Evolutionary conservation across 2,797 vertebrate genomes (phyloP), one percentile per base, ranked within the genome.

Genomic region (Acestrorhynchus altus): DNA sequence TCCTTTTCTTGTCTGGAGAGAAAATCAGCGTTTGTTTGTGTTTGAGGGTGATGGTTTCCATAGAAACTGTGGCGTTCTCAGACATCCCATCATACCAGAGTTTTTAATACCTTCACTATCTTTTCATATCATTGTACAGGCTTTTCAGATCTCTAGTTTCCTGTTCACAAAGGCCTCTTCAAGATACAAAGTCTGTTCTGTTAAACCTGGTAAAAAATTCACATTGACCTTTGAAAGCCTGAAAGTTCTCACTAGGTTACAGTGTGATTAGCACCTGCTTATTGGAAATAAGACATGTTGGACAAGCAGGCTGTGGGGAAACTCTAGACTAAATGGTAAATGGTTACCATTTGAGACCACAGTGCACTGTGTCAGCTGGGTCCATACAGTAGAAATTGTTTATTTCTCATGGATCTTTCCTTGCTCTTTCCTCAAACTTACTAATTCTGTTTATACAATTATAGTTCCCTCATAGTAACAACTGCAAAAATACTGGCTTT

Each of bases 11-110:
- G 88, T 81, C 89, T 85, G 85, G 78, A 76, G 75, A 85, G 83
- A 51, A 72, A 89, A 84, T 81, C 60, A 12, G 54, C 81, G 87
- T 84, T 86, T 92, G 88, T 92, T 92, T 93, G 82, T 93, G 88
- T 94, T 92, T 86, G 89, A 84, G 39, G 54, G 84, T 81, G 81
- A 67, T 68, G 65, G 92, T 93, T 88, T 71, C 89, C 89, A 90
- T 70, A 87, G 93, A 84, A 56, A 92, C 60, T 2, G 0, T 0
- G 7, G 54, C 56, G 79, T 92, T 93, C 89, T 91, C 90, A 91
- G 91, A 89, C 85, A 0, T 84, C 46, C n/a, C 76, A 42, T 76
- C 87, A 87, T 91, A 90, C 89, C 89, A 81, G 83, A 84, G 83
- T 89, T 93, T 92, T 88, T 82, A 73, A 71, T 56, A 76, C 66